These are phyloP conservation scores for Dascillus cervinus DNA, from an alignment of 2,888 invertebrate species.

Conservation along the genomic window DNA sequence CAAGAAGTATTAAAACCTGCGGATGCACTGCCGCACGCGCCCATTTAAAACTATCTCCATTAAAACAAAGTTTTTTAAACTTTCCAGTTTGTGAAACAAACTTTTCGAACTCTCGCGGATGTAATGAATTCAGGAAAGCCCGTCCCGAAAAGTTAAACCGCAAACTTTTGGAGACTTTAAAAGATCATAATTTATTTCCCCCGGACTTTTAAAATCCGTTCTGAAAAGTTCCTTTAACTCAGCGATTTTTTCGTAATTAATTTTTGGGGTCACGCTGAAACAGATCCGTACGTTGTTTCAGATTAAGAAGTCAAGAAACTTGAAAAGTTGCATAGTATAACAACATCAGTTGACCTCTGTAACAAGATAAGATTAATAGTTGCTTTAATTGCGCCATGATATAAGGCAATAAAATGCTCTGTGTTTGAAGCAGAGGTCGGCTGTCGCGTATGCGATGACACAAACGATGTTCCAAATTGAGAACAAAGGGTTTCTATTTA, in stretches of 20 bases:
- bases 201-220: no score
- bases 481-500: no score
- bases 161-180: conserved; percentile 11
- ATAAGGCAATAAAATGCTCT: conserved; percentile 13
- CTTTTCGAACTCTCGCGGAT: conserved; percentile 14
- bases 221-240: no score
- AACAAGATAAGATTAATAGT: conserved; percentile 15
- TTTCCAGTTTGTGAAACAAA: conserved; percentile 16
- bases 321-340: conserved; percentile 15
- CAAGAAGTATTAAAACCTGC: no score
- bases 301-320: conserved; percentile 19
- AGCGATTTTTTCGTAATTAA: no score
- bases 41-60: conserved; percentile 24
- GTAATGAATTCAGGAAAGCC: conserved; percentile 25
- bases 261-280: no score
- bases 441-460: no score
- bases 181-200: conserved; percentile 20
- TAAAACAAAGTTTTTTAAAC: conserved; percentile 22
- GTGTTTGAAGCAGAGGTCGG: no score
- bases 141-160: conserved; percentile 19
- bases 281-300: no score
- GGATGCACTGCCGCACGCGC: conserved; percentile 16
- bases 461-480: no score
- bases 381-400: conserved; percentile 16
- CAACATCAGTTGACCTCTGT: conserved; percentile 16